phyloP scores from a whole-genome alignment of 2,888 invertebrate genomes.

The Torymus tubicola region DNA sequence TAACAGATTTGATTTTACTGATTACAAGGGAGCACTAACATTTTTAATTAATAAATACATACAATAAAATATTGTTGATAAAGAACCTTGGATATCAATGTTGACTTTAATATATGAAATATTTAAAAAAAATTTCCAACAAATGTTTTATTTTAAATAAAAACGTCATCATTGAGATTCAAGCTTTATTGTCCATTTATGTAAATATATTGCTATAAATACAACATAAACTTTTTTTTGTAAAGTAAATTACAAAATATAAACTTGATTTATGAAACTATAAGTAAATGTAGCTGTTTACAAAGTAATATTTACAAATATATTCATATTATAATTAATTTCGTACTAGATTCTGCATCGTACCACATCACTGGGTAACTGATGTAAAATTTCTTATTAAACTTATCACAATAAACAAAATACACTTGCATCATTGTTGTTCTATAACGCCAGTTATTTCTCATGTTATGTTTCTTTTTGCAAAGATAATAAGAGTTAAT shows the following conservation, averaged over 20 bases:
- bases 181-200: constrained; percentile 44
- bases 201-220: constrained; percentile 51
- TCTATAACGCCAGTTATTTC: constrained; percentile 40
- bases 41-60: constrained; percentile 55
- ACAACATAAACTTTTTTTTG: constrained; percentile 48
- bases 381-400: constrained; percentile 50
- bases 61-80: constrained; percentile 39
- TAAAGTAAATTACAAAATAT: constrained; percentile 57
- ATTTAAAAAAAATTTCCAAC: constrained; percentile 26
- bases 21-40: constrained; percentile 38
- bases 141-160: constrained; percentile 37
- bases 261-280: constrained; percentile 51
- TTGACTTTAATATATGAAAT: constrained; percentile 13
- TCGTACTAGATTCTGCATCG: constrained; percentile 48
- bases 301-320: constrained; percentile 58
- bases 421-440: constrained; percentile 44
- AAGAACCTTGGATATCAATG: constrained; percentile 48
- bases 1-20: constrained; percentile 49
- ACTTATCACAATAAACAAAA: constrained; percentile 56
- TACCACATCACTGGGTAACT: constrained; percentile 54
- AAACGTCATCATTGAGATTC: constrained; percentile 47
- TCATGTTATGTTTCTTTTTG: constrained; percentile 29
- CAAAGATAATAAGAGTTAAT: constrained; percentile 39
- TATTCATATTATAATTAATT: constrained; percentile 49
- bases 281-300: constrained; percentile 53